Evolutionary conservation across 2,888 invertebrate species (phyloP).

Genomic region (Unio pictorum): DNA sequence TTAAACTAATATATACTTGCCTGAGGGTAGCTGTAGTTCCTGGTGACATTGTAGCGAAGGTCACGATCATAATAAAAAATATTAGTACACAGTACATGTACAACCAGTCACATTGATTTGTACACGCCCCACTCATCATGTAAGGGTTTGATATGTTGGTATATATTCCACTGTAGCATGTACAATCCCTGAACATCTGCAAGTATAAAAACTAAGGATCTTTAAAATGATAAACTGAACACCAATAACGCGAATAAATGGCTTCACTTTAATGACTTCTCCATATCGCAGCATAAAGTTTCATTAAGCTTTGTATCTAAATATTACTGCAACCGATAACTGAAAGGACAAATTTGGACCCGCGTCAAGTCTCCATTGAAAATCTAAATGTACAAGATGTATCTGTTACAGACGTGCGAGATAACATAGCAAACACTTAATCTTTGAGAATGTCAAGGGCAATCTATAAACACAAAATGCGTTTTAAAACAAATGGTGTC

Average conservation of each 20-base stretch:
- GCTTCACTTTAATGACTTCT: neutral
- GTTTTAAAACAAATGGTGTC: too few relatives aligned
- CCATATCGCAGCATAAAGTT: neutral
- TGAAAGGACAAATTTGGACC: too few relatives aligned
- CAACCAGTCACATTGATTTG: slow-evolving; percentile 35
- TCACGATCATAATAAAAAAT: slow-evolving; percentile 39
- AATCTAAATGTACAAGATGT: too few relatives aligned
- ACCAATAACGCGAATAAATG: neutral
- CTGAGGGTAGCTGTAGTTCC: slow-evolving; percentile 37
- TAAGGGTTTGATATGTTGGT: neutral
- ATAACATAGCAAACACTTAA: too few relatives aligned
- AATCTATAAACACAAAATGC: too few relatives aligned
- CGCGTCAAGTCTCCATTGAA: too few relatives aligned
- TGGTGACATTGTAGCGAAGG: slow-evolving; percentile 47
- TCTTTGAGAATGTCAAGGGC: too few relatives aligned
- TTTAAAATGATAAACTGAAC: neutral
- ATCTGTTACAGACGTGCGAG: too few relatives aligned
- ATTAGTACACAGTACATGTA: slow-evolving; percentile 39
- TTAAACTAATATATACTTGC: slow-evolving; percentile 15
- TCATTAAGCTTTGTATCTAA: neutral
- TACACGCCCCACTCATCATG: slow-evolving; percentile 29
- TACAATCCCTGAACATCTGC: neutral
- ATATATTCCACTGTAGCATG: too few relatives aligned
- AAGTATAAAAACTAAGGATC: neutral
- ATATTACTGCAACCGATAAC: too few relatives aligned